Conservation (phyloP, 2,888 invertebrate species). For the Myopa tessellatipennis region DNA sequence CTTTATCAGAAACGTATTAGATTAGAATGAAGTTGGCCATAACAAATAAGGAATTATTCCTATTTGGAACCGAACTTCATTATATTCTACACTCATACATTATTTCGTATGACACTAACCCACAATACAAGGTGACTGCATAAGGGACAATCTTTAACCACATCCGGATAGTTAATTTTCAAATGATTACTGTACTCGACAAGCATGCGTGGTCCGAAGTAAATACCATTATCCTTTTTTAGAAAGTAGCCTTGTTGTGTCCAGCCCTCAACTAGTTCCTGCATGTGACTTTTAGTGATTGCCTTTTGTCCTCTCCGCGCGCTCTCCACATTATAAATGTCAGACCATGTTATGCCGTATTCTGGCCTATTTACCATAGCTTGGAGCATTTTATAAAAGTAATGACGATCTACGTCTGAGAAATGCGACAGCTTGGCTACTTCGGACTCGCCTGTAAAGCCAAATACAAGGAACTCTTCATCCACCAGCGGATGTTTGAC, state of each 20-base stretch:
- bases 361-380: constrained; percentile 49
- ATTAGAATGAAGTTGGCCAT: no score
- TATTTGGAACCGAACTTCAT: no score
- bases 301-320: constrained; percentile 48
- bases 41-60: no score
- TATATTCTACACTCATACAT: no score
- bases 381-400: constrained; percentile 52
- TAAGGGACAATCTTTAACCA: constrained; percentile 53
- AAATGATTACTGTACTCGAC: constrained; percentile 55
- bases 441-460: constrained; percentile 48
- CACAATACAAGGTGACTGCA: constrained; percentile 55
- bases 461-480: constrained; percentile 54
- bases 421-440: constrained; percentile 50
- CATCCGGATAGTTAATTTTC: constrained; percentile 51
- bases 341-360: constrained; percentile 52
- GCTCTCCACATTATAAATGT: constrained; percentile 50
- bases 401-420: constrained; percentile 53
- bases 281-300: constrained; percentile 53
- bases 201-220: constrained; percentile 55
- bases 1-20: no score
- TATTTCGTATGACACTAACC: constrained; percentile 47
- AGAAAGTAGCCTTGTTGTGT: constrained; percentile 54
- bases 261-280: constrained; percentile 53
- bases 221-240: constrained; percentile 50
- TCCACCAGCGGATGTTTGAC: constrained; percentile 53